These are phyloP conservation scores for Antheraea mylitta DNA, from an alignment of 1,140 invertebrate species.

Conservation along the genomic window DNA sequence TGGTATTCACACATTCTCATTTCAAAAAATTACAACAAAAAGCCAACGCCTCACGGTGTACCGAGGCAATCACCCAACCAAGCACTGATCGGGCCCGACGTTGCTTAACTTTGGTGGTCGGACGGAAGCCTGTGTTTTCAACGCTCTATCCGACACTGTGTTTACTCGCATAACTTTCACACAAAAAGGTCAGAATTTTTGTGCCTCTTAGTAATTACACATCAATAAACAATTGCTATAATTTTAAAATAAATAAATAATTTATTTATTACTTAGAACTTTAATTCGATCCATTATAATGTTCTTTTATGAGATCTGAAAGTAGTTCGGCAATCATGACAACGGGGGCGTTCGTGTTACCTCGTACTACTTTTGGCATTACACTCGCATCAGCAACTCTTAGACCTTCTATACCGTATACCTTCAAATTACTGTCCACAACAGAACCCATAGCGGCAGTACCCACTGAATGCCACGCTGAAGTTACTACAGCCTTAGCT, in stretches of 20 bases:
- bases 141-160: no score
- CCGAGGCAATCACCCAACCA: no score
- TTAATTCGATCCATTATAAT: background rate
- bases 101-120: no score
- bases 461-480: slow-evolving; percentile 73
- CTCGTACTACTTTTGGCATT: slow-evolving; percentile 81
- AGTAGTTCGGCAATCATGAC: slow-evolving; percentile 83
- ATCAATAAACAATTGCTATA: no score
- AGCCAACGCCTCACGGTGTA: no score
- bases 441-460: slow-evolving; percentile 80
- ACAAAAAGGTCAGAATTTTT: no score
- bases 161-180: no score
- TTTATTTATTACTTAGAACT: background rate
- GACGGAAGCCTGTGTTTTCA: no score
- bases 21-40: no score
- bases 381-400: slow-evolving; percentile 82
- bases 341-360: slow-evolving; percentile 81
- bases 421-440: slow-evolving; percentile 67
- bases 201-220: no score
- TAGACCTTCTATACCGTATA: slow-evolving; percentile 76
- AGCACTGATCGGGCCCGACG: no score
- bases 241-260: background rate
- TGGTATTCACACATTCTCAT: no score
- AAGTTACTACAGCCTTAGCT: slow-evolving; percentile 40
- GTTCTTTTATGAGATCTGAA: slow-evolving; percentile 78